A percentile compares a stretch with the other conserved stretches of the same genome.
Evolutionary conservation across 2,797 vertebrate species (phyloP).

Genomic region (Pseudochaenichthys georgianus): DNA sequence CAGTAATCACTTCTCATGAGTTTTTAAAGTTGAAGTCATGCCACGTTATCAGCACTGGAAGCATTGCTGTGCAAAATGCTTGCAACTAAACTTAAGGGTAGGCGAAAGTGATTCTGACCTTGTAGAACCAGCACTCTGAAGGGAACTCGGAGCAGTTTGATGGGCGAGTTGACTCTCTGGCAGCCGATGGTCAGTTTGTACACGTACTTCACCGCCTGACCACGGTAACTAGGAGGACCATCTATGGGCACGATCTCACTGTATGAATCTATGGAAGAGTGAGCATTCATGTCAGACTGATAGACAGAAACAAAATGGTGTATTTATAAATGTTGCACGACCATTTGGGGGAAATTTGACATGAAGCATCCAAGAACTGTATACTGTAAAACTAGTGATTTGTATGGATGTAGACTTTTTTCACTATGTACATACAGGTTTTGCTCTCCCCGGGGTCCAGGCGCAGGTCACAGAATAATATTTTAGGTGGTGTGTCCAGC

Average conservation of each 20-base stretch:
- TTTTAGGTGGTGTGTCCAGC: constrained; percentile 97
- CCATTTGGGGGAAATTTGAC: neutral
- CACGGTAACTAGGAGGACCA: constrained; percentile 96
- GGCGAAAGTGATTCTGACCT: constrained; percentile 80
- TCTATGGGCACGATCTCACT: constrained; percentile 92
- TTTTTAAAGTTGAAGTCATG: neutral
- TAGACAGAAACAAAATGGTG: constrained; percentile 1
- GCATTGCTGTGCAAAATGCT: neutral
- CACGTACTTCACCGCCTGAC: constrained; percentile 96
- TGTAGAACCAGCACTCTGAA: constrained; percentile 96
- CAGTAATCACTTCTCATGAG: neutral
- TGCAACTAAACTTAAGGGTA: neutral
- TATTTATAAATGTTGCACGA: neutral
- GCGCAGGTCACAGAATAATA: constrained; percentile 96
- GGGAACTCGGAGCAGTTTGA: constrained; percentile 96
- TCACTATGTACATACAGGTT: constrained; percentile 87
- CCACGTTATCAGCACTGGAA: too few relatives aligned
- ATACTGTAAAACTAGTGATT: neutral
- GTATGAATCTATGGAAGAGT: constrained; percentile 89
- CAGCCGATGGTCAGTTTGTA: constrained; percentile 99
- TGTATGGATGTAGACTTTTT: too few relatives aligned
- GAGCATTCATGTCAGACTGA: neutral
- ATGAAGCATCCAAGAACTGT: neutral
- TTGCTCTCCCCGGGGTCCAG: constrained; percentile 97
- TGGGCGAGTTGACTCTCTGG: constrained; percentile 97